Conservation (phyloP, 2,113 vertebrate species). For the Lophotis ruficrista region DNA sequence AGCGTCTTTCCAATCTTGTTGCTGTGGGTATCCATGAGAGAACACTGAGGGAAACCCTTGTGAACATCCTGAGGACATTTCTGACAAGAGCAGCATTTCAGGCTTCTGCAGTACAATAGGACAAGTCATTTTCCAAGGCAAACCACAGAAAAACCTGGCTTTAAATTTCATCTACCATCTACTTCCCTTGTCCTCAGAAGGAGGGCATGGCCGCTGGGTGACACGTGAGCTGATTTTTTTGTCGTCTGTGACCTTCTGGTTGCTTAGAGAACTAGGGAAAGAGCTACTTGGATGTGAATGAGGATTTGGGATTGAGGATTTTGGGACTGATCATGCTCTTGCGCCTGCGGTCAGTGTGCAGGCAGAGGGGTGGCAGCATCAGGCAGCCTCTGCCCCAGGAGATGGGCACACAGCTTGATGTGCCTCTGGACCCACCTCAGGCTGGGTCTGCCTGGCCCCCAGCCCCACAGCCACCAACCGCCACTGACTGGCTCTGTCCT, state of each 20-base stretch:
- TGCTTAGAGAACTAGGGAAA: neutral
- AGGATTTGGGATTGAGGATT: neutral
- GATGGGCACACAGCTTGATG: neutral
- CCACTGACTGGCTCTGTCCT: neutral
- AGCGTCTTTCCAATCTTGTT: neutral
- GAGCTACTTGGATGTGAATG: neutral
- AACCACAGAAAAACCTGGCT: neutral
- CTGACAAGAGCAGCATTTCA: neutral
- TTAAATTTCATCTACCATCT: neutral
- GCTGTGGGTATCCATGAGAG: neutral
- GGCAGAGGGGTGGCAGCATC: neutral
- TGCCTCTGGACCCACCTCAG: neutral
- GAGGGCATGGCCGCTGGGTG: neutral
- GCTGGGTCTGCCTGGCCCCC: neutral
- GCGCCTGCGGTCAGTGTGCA: accelerated
- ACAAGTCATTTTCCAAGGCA: neutral
- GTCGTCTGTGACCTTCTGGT: neutral
- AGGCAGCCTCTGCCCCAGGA: neutral
- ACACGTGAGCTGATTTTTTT: neutral
- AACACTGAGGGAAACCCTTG: neutral
- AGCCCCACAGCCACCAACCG: neutral
- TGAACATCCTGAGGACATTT: neutral
- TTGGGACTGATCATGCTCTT: neutral
- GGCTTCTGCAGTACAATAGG: neutral
- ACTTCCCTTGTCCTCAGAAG: neutral